Conservation (phyloP, 2,797 vertebrate genomes). For the Coendou prehensilis region DNA sequence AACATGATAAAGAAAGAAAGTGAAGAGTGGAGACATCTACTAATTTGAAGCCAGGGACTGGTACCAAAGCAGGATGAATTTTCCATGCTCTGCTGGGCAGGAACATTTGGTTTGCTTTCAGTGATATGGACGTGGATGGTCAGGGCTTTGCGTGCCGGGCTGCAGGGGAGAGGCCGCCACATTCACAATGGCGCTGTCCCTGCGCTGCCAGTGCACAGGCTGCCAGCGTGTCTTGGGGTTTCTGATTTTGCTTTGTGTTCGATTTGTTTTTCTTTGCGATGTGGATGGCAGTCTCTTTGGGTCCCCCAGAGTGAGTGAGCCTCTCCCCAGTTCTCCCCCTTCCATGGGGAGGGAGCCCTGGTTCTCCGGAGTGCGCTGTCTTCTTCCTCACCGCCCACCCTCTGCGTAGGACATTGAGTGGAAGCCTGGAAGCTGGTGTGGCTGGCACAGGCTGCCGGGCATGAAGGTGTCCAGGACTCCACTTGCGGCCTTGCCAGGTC, state of each 20-base stretch:
- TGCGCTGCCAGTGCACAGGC: rapidly evolving
- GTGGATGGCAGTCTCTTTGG: no score
- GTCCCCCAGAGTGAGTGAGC: background rate
- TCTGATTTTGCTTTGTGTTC: background rate
- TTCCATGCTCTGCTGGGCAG: conserved; percentile 70
- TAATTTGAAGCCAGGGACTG: conserved; percentile 67
- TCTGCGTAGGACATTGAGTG: rapidly evolving
- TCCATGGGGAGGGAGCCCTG: rapidly evolving
- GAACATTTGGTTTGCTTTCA: conserved; percentile 68
- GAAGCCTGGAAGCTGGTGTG: background rate
- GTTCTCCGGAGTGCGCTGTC: background rate
- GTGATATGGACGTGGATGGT: background rate
- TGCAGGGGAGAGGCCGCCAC: rapidly evolving
- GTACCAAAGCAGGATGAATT: conserved; percentile 64
- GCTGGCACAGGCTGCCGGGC: no score
- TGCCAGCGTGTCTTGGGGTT: rapidly evolving
- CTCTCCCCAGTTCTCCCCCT: background rate
- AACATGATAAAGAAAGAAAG: conserved; percentile 59
- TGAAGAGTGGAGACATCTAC: conserved; percentile 59
- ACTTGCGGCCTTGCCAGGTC: background rate
- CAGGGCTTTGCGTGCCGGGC: background rate
- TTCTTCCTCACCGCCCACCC: background rate
- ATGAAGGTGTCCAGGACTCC: background rate
- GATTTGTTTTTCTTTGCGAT: background rate
- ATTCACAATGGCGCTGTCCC: rapidly evolving